Percentiles rank a stretch among this genome's conserved stretches.
These are phyloP conservation scores for Centropus bengalensis DNA, from an alignment of 2,113 vertebrate species.

Conservation along the genomic window DNA sequence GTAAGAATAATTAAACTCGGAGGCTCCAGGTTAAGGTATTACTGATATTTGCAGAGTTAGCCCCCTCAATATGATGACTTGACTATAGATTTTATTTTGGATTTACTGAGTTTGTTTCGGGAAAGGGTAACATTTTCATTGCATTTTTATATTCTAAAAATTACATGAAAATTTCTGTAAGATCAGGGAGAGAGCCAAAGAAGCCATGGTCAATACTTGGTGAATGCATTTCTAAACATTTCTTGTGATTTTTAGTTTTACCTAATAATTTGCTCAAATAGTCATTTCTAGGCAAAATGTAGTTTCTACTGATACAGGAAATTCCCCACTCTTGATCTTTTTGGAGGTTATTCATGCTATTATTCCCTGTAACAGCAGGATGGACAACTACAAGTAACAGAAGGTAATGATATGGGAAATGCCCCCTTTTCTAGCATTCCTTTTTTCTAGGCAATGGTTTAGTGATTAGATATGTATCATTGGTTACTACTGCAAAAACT, in stretches of 20 bases:
- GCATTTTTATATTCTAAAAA: neutral
- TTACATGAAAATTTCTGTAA: neutral
- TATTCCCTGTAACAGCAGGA: neutral
- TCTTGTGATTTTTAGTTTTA: neutral
- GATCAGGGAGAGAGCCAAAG: neutral
- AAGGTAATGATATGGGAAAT: neutral
- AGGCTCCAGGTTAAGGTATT: neutral
- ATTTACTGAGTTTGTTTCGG: neutral
- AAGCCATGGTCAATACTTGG: neutral
- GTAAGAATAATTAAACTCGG: neutral
- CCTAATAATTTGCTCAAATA: neutral
- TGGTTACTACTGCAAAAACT: neutral
- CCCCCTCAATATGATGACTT: neutral
- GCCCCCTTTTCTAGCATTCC: neutral
- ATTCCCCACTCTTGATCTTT: neutral
- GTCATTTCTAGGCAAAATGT: neutral
- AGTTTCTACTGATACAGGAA: neutral
- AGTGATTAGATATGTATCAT: neutral
- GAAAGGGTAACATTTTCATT: neutral
- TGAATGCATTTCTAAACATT: neutral
- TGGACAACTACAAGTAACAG: neutral
- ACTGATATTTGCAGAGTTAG: neutral
- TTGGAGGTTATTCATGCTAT: neutral
- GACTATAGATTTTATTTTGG: neutral
- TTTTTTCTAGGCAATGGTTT: neutral